phyloP scores from a whole-genome alignment of 2,888 invertebrate species.

The Linnaemya vulpina region DNA sequence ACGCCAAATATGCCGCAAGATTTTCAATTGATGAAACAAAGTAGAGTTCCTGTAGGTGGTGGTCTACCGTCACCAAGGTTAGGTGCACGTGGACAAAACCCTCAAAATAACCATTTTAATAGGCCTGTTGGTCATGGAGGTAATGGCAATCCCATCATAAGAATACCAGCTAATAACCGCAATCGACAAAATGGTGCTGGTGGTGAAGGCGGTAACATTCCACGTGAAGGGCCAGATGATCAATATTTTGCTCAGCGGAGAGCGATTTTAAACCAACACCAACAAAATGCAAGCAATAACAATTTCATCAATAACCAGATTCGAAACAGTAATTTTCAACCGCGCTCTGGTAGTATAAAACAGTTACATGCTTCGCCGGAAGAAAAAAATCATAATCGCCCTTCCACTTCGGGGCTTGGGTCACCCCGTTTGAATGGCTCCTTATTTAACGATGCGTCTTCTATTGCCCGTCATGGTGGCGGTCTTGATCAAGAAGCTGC shows the following conservation, averaged over 20 bases:
- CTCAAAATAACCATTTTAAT: constrained; percentile 70
- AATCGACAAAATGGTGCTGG: constrained; percentile 73
- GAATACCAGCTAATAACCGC: constrained; percentile 66
- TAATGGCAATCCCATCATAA: constrained; percentile 42
- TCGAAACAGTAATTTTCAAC: constrained; percentile 76
- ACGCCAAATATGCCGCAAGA: constrained; percentile 82
- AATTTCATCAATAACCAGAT: constrained; percentile 79
- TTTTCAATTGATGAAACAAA: constrained; percentile 82
- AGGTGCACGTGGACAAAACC: constrained; percentile 67
- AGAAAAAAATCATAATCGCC: constrained; percentile 76
- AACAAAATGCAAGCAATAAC: constrained; percentile 77
- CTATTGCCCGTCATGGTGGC: constrained; percentile 55
- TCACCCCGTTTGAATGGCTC: constrained; percentile 70
- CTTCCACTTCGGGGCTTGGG: constrained; percentile 71
- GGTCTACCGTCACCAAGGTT: constrained; percentile 73
- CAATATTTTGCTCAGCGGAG: constrained; percentile 79
- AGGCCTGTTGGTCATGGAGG: constrained; percentile 66
- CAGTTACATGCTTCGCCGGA: constrained; percentile 76
- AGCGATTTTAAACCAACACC: constrained; percentile 80
- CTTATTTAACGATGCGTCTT: constrained; percentile 70
- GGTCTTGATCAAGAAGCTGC: constrained; percentile 80
- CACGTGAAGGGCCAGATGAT: constrained; percentile 77
- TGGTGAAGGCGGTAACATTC: constrained; percentile 69
- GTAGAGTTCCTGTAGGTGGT: constrained; percentile 78
- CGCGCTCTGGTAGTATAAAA: constrained; percentile 78